Percentiles rank a stretch among this genome's conserved stretches.
Conservation (phyloP, 2,113 vertebrate species). For the Nycticebus coucang region DNA sequence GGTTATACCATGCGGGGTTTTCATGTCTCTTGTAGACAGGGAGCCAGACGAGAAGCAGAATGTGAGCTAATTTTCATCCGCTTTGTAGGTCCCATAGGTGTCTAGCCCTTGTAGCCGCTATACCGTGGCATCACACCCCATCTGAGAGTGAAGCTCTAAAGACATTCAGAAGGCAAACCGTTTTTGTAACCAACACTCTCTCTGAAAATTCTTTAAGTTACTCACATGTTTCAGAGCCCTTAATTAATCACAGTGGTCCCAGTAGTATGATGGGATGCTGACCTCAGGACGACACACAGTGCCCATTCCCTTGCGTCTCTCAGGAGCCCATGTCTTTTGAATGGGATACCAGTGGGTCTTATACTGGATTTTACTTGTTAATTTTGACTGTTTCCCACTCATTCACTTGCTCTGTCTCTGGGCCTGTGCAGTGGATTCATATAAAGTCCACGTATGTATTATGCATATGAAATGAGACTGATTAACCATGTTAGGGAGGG, state of each 20-base stretch:
- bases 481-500: neutral
- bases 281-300: rapidly evolving
- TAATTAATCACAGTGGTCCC: neutral
- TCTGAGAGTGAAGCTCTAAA: neutral
- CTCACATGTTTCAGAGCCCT: neutral
- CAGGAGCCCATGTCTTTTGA: neutral
- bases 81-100: rapidly evolving
- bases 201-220: neutral
- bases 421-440: neutral
- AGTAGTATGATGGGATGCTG: neutral
- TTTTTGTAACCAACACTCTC: neutral
- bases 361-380: neutral
- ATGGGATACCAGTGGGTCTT: neutral
- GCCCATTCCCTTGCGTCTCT: neutral
- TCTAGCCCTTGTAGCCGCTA: neutral
- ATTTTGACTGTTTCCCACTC: neutral
- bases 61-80: neutral
- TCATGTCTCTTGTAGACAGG: neutral
- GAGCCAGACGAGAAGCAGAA: neutral
- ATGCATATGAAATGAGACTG: neutral
- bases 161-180: neutral
- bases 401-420: neutral
- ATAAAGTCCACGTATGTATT: neutral
- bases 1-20: neutral
- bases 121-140: neutral